A percentile compares a stretch with the other conserved stretches of the same genome.
Conservation (phyloP, 2,888 invertebrate genomes). For the Baronia brevicornis region DNA sequence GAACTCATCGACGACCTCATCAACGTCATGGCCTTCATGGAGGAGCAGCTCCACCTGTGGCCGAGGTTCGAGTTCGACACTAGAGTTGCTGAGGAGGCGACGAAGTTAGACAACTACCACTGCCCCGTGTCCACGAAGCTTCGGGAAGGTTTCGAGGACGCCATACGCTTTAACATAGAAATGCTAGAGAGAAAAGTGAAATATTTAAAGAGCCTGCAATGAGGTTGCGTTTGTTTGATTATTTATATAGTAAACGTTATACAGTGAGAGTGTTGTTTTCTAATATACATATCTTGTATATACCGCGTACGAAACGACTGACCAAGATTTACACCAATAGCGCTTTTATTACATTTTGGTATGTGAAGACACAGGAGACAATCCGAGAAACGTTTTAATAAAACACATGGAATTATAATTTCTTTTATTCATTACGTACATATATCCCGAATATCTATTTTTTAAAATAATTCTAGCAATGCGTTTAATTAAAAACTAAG, state of each 20-base stretch:
- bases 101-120: constrained; percentile 50
- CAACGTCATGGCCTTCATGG: constrained; percentile 44
- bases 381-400: too few relatives aligned
- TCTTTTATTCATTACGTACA: too few relatives aligned
- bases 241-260: constrained; percentile 28
- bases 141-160: constrained; percentile 60
- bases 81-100: constrained; percentile 50
- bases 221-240: constrained; percentile 40
- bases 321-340: constrained; percentile 3
- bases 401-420: too few relatives aligned
- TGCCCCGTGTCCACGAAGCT: constrained; percentile 62
- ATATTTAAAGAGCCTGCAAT: constrained; percentile 62
- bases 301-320: background rate
- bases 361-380: too few relatives aligned
- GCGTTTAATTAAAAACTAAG: too few relatives aligned
- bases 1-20: constrained; percentile 49
- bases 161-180: constrained; percentile 67
- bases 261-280: background rate
- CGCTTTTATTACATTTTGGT: too few relatives aligned
- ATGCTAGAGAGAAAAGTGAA: constrained; percentile 74
- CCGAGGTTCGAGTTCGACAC: constrained; percentile 39
- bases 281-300: constrained; percentile 5
- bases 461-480: too few relatives aligned
- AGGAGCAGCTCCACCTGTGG: constrained; percentile 59
- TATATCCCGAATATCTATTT: too few relatives aligned